phyloP scores from a whole-genome alignment of 2,888 invertebrate species.

The Drosophila longiperda region DNA sequence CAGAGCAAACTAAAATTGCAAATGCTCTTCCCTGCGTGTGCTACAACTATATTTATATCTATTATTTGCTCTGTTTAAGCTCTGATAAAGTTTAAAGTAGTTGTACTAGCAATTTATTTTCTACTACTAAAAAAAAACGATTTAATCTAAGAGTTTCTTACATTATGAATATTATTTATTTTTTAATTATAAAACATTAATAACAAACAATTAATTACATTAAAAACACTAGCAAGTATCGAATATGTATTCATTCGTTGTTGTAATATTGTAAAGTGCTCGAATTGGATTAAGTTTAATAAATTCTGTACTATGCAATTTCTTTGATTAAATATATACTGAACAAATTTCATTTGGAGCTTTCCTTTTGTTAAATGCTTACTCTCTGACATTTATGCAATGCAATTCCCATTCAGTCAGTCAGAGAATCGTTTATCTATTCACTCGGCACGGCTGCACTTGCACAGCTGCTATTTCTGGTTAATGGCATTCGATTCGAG shows the following conservation, averaged over 20 bases:
- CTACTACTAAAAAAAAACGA: too few relatives aligned
- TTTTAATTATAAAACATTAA: neutral
- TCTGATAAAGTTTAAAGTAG: too few relatives aligned
- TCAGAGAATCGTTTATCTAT: conserved; percentile 26
- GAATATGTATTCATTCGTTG: neutral
- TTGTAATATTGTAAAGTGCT: neutral
- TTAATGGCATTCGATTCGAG: conserved; percentile 32
- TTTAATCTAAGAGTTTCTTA: neutral
- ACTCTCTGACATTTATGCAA: conserved; percentile 24
- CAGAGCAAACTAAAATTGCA: too few relatives aligned
- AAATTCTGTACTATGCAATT: neutral
- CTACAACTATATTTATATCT: too few relatives aligned
- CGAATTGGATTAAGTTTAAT: neutral
- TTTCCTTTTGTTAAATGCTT: neutral
- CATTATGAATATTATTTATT: neutral
- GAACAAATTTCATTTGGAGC: neutral
- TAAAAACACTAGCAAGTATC: neutral
- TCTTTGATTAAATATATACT: neutral
- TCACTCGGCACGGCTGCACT: conserved; percentile 14
- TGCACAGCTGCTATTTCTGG: conserved; percentile 40
- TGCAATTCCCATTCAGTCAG: conserved; percentile 32
- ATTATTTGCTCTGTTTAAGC: too few relatives aligned
- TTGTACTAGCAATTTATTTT: too few relatives aligned
- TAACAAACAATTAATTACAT: neutral
- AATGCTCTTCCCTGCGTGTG: too few relatives aligned